Percentiles rank a stretch among this genome's conserved stretches.
These are phyloP conservation scores for Anthopleura sola DNA, from an alignment of 64 coral and sea anemone species.

Conservation along the genomic window DNA sequence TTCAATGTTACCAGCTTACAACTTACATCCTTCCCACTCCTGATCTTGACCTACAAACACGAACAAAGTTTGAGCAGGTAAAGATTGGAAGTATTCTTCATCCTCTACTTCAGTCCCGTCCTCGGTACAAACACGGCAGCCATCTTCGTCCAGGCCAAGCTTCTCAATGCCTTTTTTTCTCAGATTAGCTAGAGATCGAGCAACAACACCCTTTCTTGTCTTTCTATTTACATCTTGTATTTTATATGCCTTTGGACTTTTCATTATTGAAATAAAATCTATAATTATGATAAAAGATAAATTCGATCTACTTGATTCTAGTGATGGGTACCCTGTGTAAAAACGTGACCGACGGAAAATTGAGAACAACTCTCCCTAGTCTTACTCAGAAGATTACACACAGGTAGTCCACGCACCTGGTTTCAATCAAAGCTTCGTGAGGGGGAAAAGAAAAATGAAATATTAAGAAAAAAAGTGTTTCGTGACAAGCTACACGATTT, in stretches of 20 bases:
- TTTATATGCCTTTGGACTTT: constrained; percentile 66
- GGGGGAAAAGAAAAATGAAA: too few relatives aligned
- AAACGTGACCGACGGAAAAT: background rate
- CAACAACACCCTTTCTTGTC: constrained; percentile 69
- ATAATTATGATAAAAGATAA: background rate
- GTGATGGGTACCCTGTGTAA: background rate
- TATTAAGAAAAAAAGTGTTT: background rate
- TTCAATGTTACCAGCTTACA: background rate
- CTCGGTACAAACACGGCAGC: constrained; percentile 70
- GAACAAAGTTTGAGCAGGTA: constrained; percentile 73
- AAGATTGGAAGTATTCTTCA: constrained; percentile 85
- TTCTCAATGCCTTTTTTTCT: constrained; percentile 55
- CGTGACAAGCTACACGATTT: background rate
- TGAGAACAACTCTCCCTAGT: background rate
- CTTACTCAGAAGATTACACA: background rate
- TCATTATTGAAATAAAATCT: constrained; percentile 4
- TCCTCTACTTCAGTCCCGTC: constrained; percentile 87
- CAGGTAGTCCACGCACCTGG: background rate
- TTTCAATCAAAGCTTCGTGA: background rate
- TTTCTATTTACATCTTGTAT: constrained; percentile 74
- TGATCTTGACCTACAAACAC: constrained; percentile 63
- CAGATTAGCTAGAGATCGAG: constrained; percentile 53
- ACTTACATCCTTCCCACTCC: constrained; percentile 71
- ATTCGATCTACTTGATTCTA: background rate
- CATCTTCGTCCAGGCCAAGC: constrained; percentile 6